phyloP scores from a whole-genome alignment of 2,888 invertebrate genomes.

The Dolomedes plantarius region DNA sequence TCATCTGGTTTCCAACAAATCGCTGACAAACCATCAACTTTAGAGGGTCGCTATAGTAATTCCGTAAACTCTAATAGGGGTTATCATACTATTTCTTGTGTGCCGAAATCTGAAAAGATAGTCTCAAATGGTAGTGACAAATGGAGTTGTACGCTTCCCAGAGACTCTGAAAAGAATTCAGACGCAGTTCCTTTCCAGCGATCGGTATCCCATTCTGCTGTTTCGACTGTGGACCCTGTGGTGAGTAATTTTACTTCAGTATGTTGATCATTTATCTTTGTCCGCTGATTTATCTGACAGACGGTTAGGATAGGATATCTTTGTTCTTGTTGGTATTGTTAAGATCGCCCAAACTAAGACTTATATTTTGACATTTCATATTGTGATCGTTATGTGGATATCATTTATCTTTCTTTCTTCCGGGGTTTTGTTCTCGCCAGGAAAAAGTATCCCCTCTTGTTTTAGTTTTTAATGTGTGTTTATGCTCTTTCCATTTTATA shows the following conservation, averaged over 20 bases:
- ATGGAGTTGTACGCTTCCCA: slow-evolving; percentile 45
- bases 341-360: too few species aligned
- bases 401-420: too few species aligned
- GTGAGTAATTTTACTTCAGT: slow-evolving; percentile 30
- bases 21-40: background rate
- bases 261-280: too few species aligned
- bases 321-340: too few species aligned
- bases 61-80: background rate
- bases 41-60: background rate
- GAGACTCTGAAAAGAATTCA: slow-evolving; percentile 14
- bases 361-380: too few species aligned
- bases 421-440: too few species aligned
- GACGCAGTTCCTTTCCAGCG: slow-evolving; percentile 21
- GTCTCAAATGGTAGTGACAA: slow-evolving; percentile 16
- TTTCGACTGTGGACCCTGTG: slow-evolving; percentile 36
- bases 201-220: slow-evolving; percentile 44
- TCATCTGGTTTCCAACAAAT: background rate
- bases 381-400: too few species aligned
- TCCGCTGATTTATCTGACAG: too few species aligned
- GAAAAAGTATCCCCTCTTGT: too few species aligned
- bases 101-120: slow-evolving; percentile 38
- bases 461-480: too few species aligned
- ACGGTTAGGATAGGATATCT: too few species aligned
- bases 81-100: slow-evolving; percentile 22
- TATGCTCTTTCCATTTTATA: too few species aligned